These are phyloP conservation scores for Paramormyrops hopkinsi DNA, from an alignment of 2,797 vertebrate species.

Conservation along the genomic window DNA sequence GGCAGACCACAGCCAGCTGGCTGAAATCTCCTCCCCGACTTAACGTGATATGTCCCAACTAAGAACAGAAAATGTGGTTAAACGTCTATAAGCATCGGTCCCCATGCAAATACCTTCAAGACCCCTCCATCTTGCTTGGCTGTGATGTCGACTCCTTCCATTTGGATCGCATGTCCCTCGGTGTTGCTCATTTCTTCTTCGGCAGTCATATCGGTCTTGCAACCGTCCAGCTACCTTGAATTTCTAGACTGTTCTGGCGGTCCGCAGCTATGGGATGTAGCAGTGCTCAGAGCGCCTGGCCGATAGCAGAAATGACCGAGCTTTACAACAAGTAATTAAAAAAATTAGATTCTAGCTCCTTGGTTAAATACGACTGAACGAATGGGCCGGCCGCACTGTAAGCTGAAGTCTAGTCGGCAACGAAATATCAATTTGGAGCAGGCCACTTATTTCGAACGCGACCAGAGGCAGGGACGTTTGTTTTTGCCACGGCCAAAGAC, in stretches of 20 bases:
- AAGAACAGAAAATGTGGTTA: not conserved
- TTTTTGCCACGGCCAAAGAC: not conserved
- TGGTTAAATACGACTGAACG: not conserved
- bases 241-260: not conserved
- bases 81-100: not conserved
- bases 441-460: not conserved
- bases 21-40: not conserved
- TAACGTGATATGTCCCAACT: not conserved
- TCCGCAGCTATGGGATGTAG: not conserved
- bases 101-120: constrained; percentile 70
- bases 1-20: not conserved
- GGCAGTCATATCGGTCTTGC: constrained; percentile 72
- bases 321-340: not conserved
- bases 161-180: constrained; percentile 54
- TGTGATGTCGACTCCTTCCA: constrained; percentile 79
- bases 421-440: not conserved
- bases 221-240: not conserved
- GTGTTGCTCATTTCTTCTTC: constrained; percentile 67
- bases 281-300: not conserved
- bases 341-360: not conserved
- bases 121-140: constrained; percentile 84
- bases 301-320: not conserved
- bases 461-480: not conserved
- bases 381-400: not conserved
- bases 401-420: not conserved